Conservation (phyloP, 2,797 vertebrate genomes). For the Falco berigora region DNA sequence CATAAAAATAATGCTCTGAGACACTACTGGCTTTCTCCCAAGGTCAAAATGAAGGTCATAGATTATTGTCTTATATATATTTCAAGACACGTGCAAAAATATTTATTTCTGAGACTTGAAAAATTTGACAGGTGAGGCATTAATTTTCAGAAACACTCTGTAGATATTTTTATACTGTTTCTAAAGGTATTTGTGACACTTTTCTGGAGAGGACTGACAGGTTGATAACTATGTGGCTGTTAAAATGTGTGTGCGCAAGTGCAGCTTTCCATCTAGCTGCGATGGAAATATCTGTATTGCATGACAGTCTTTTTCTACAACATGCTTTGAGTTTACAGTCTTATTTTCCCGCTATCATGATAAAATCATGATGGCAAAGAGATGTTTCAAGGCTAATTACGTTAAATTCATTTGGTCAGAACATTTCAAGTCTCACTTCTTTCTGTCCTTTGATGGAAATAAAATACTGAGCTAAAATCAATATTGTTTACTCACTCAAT, state of each 20-base stretch:
- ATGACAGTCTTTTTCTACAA: not conserved
- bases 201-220: not conserved
- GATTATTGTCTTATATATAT: not conserved
- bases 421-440: not conserved
- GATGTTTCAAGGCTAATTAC: not conserved
- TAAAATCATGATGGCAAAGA: not conserved
- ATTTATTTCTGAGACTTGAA: not conserved
- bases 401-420: not conserved
- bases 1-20: not conserved
- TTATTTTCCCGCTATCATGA: not conserved
- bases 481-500: conserved; percentile 31
- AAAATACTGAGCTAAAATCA: conserved; percentile 33
- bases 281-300: not conserved
- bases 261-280: not conserved
- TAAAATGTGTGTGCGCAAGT: not conserved
- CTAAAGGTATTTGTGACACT: not conserved
- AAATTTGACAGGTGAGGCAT: not conserved
- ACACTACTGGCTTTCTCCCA: not conserved
- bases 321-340: not conserved
- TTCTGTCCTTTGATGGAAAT: not conserved
- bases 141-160: not conserved
- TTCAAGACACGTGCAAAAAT: not conserved
- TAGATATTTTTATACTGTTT: not conserved
- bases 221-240: not conserved
- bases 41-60: not conserved